Base-by-base conservation (phyloP, 2,113 vertebrate species). In the Carassius gibelio region DNA sequence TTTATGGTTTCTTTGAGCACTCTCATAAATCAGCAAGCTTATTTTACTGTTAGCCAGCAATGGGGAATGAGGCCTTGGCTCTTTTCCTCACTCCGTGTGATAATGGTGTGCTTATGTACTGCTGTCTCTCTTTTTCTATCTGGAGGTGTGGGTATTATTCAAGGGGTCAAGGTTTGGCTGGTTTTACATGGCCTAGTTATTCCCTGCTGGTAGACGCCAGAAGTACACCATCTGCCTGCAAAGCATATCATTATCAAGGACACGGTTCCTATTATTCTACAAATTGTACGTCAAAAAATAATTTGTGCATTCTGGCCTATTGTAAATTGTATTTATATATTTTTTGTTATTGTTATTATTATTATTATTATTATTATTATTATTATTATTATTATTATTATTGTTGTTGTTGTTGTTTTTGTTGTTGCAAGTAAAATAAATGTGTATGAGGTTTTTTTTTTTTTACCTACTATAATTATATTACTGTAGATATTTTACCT, bases 21-120 rank as follows among this genome's bases (percentile, higher is more conserved):
- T 82, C 45, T 82, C 62, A 71, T 82, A 82, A 82, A 82, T 82
- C 80, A 82, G 48, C 15, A 36, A 71, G 66, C 64, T 82, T 82
- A 82, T 82, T 82, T 82, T 61, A 82, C 17, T 82, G 45, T 36
- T 14, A 52, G 45, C 64, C 26, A 55, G 62, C 23, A 5, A 15
- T 82, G 17, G 45, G 48, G 45, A 82, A 71, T 50, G 26, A 82
- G 80, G 23, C 38, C n/a, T 64, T 81, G 61, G 78, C 66, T 71
- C 66, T 69, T 71, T 50, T 69, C 9, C 80, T 34, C 48, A 82
- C 36, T 71, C 19, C 2, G 48, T 69, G 62, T 69, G 80, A 69
- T 36, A 82, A 82, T 82, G 45, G 26, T n/a, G 30, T 11, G 19
- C 17, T 52, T 38, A 7, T 21, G 21, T 66, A 21, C 80, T 30